Base-by-base conservation (phyloP, 2,113 vertebrate genomes). In the Cariama cristata region DNA sequence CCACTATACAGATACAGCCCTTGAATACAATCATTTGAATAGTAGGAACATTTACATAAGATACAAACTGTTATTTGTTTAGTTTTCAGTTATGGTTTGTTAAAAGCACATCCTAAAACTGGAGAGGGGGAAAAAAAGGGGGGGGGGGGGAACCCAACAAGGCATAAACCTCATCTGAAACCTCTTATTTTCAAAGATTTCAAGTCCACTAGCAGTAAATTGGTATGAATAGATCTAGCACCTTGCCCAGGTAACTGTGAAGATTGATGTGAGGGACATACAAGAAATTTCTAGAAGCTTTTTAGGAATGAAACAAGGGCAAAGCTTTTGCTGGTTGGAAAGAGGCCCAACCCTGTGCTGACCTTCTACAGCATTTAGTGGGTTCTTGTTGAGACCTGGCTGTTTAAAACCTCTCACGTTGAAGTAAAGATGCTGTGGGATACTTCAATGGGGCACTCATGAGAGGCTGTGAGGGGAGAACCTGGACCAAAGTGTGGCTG, bases 31-130 rank as follows among this genome's bases (percentile, higher is more conserved):
- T 23, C 18, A 50, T 86, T 74, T 81, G 33, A 85, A 79, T 44
- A 94, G 68, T 27, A 58, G 84, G 33, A 55, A 92, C 76, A 49
- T 52, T 95, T 93, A 88, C 12, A 55, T 74, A 95, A 84, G 45
- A 55, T 38, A 83, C 45, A 94, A 88, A 92, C 82, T 90, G 53
- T 71, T 95, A 52, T 52, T 94, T 88, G 33, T 55, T 96, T 56
- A 53, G 45, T 30, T 83, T 91, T 80, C 63, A 66, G 40, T 76
- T 86, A 58, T 1, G 16, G 35, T 58, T 96, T 83, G 12, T 83
- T 86, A 91, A 83, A 94, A 96, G 28, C 14, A 55, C 30, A 13
- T 86, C 75, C 45, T 83, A 76, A 87, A 87, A 74, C 50, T 33
- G 63, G 72, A 45, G 12, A 11, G 9, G 30, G 6, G 6, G 5